A percentile compares a stretch with the other conserved stretches of the same genome.
phyloP scores from a whole-genome alignment of 2,888 invertebrate species.

The Linyphia triangularis region DNA sequence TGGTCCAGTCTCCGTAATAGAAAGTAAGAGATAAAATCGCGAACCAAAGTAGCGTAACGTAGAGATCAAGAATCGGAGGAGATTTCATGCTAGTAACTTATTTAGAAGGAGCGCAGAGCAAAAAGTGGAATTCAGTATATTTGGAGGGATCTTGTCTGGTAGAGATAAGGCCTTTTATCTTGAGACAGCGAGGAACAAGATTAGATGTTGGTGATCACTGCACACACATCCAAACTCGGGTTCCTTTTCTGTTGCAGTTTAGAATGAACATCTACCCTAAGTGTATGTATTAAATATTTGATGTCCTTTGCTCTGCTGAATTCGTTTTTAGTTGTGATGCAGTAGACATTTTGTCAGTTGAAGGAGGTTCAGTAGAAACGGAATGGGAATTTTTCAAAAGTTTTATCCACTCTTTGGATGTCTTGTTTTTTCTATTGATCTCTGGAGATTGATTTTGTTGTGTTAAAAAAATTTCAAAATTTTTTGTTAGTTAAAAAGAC shows the following conservation, averaged over 20 bases:
- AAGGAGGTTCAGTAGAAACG: neutral
- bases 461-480: too few relatives aligned
- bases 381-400: too few relatives aligned
- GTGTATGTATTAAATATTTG: neutral
- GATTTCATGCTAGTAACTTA: conserved; percentile 63
- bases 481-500: too few relatives aligned
- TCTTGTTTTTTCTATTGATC: neutral
- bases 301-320: neutral
- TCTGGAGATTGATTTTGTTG: too few relatives aligned
- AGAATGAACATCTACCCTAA: neutral
- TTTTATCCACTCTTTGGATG: too few relatives aligned
- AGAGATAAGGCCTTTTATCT: conserved; percentile 48
- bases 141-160: conserved; percentile 26
- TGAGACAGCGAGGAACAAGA: conserved; percentile 29
- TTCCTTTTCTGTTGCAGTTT: conserved; percentile 1
- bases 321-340: neutral
- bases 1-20: conserved; percentile 47
- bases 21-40: conserved; percentile 68
- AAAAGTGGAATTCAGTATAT: conserved; percentile 29
- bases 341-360: neutral
- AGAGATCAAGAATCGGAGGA: conserved; percentile 55
- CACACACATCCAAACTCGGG: neutral
- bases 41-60: conserved; percentile 48
- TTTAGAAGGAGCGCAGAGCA: conserved; percentile 46
- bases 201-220: conserved; percentile 41